Percentiles rank a stretch among this genome's conserved stretches.
These are phyloP conservation scores for Bradysia coprophila DNA, from an alignment of 1,140 invertebrate genomes.

Conservation along the genomic window DNA sequence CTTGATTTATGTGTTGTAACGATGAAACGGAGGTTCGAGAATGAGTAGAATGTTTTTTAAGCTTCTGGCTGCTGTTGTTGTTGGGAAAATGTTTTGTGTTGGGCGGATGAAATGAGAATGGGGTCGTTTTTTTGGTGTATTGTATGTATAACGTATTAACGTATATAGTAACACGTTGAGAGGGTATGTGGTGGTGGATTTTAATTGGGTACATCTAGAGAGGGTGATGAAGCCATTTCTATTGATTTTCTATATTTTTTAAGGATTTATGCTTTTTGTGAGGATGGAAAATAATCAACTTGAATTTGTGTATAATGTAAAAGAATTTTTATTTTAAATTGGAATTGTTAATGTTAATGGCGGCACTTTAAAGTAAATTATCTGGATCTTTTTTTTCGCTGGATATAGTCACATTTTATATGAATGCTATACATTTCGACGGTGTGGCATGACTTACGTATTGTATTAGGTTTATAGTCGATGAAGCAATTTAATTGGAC, in stretches of 20 bases:
- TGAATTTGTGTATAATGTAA: neutral
- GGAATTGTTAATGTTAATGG: too few species aligned
- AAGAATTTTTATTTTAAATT: too few species aligned
- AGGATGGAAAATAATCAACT: neutral
- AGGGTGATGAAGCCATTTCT: slow-evolving; percentile 2
- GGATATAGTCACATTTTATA: too few species aligned
- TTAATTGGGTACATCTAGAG: slow-evolving; percentile 1
- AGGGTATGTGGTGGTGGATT: neutral
- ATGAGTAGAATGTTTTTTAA: neutral
- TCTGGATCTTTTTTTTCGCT: too few species aligned
- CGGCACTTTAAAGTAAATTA: too few species aligned
- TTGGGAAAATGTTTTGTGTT: neutral
- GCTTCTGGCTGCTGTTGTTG: too few species aligned
- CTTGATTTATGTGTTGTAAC: slow-evolving; percentile 3
- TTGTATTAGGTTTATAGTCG: too few species aligned
- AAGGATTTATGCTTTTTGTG: slow-evolving; percentile 1
- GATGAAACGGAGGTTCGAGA: slow-evolving; percentile 1
- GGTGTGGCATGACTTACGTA: too few species aligned
- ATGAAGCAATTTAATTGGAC: too few species aligned
- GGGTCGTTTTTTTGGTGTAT: too few species aligned
- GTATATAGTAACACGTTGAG: neutral
- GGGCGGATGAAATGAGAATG: neutral
- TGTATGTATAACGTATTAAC: neutral
- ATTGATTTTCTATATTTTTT: slow-evolving; percentile 3
- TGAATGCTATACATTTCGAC: too few species aligned